Evolutionary conservation across 2,888 invertebrate species (phyloP).

Genomic region (Cosmia pyralina): DNA sequence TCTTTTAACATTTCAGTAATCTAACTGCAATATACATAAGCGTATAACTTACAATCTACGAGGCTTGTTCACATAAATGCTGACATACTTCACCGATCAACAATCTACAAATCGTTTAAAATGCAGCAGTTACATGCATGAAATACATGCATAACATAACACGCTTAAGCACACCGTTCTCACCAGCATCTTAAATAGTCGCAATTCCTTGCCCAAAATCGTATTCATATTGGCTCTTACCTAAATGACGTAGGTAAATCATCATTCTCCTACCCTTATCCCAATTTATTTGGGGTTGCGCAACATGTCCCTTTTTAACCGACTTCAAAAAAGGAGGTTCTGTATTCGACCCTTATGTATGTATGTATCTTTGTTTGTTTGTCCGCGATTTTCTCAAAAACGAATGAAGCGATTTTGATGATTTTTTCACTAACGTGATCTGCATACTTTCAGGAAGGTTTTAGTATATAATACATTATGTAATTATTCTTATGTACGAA

Average conservation of each 20-base stretch:
- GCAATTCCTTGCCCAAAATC: background rate
- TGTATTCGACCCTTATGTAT: too few relatives aligned
- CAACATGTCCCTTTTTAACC: too few relatives aligned
- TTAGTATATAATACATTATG: too few relatives aligned
- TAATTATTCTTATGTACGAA: too few relatives aligned
- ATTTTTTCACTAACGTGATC: too few relatives aligned
- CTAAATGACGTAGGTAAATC: background rate
- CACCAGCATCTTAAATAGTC: background rate
- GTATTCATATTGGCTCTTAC: background rate
- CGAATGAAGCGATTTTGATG: too few relatives aligned
- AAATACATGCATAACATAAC: background rate
- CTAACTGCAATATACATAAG: background rate
- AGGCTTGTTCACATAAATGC: background rate
- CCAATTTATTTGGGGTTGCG: too few relatives aligned
- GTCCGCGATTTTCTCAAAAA: too few relatives aligned
- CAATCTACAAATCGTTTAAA: background rate
- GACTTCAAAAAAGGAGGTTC: too few relatives aligned
- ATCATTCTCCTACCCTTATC: background rate
- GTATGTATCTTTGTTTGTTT: too few relatives aligned
- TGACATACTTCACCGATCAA: background rate
- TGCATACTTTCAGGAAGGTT: too few relatives aligned
- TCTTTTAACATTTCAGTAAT: background rate
- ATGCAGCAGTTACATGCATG: background rate
- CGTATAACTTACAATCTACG: background rate
- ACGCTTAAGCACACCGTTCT: background rate